A percentile compares a stretch with the other conserved stretches of the same genome.
Conservation (phyloP, 2,113 vertebrate species). For the Chascanopsetta lugubris region DNA sequence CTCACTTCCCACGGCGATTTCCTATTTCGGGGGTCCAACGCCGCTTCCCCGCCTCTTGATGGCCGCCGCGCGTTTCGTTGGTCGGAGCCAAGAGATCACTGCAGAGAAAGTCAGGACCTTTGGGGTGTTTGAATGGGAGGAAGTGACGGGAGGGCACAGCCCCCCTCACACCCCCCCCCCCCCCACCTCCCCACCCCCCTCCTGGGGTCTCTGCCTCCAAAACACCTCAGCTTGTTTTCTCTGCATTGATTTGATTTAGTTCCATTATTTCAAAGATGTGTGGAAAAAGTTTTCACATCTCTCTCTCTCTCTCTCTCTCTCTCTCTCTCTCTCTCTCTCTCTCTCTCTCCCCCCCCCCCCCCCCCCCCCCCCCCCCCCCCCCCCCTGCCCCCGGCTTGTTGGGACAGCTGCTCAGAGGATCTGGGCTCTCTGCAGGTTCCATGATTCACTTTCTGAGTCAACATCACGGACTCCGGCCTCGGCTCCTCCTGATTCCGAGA, state of each 20-base stretch:
- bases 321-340: constrained; percentile 40
- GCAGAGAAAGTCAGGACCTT: constrained; percentile 77
- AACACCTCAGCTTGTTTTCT: constrained; percentile 61
- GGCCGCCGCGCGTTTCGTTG: constrained; percentile 33
- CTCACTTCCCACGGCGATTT: constrained; percentile 76
- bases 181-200: constrained; percentile 34
- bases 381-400: constrained; percentile 70
- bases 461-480: constrained; percentile 58
- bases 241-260: constrained; percentile 43
- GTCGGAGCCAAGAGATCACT: constrained; percentile 67
- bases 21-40: constrained; percentile 60
- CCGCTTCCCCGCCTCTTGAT: constrained; percentile 60
- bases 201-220: constrained; percentile 29
- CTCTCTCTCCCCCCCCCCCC: constrained; percentile 4
- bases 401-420: constrained; percentile 83
- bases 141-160: constrained; percentile 73
- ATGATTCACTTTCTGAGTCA: constrained; percentile 80
- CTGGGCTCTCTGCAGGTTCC: constrained; percentile 77
- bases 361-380: constrained; percentile 42
- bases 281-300: constrained; percentile 51
- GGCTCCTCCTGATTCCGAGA: constrained; percentile 26
- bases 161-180: constrained; percentile 38
- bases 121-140: constrained; percentile 77
- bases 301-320: background rate
- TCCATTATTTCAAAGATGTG: constrained; percentile 41